These are phyloP conservation scores for Haemorhous mexicanus DNA, from an alignment of 2,113 vertebrate genomes.

Conservation along the genomic window DNA sequence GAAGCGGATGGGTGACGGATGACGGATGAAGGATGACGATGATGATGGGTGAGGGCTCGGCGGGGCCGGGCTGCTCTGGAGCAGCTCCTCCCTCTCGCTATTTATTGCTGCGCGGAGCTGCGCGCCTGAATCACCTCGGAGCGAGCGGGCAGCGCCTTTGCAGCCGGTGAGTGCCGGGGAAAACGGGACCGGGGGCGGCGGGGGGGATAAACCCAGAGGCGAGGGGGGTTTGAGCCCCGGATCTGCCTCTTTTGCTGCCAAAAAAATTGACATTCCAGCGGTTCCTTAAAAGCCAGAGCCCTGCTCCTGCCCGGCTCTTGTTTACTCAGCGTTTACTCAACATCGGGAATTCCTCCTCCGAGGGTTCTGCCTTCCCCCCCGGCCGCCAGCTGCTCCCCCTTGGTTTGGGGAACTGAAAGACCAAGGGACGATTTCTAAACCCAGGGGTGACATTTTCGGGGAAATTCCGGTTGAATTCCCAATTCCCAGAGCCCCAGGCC, in stretches of 20 bases:
- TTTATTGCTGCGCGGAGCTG: neutral
- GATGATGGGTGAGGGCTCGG: neutral
- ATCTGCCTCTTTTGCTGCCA: neutral
- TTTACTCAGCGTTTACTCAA: neutral
- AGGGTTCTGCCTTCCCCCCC: neutral
- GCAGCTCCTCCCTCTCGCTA: conserved; percentile 51
- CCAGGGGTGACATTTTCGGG: neutral
- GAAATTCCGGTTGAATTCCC: neutral
- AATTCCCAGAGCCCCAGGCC: neutral
- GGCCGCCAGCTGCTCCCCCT: rapidly evolving
- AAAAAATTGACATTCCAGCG: neutral
- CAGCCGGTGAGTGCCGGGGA: neutral
- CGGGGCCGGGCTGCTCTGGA: neutral
- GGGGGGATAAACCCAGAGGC: neutral
- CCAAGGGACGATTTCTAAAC: neutral
- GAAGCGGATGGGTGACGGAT: neutral
- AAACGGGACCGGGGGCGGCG: rapidly evolving
- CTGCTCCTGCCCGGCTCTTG: neutral
- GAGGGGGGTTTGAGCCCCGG: neutral
- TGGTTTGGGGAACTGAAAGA: rapidly evolving
- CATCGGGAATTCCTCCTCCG: neutral
- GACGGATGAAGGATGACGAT: neutral
- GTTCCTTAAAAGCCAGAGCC: neutral
- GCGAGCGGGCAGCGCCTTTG: neutral
- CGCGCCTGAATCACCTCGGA: neutral